phyloP scores from a whole-genome alignment of 2,113 vertebrate genomes.

The Opisthocomus hoazin region DNA sequence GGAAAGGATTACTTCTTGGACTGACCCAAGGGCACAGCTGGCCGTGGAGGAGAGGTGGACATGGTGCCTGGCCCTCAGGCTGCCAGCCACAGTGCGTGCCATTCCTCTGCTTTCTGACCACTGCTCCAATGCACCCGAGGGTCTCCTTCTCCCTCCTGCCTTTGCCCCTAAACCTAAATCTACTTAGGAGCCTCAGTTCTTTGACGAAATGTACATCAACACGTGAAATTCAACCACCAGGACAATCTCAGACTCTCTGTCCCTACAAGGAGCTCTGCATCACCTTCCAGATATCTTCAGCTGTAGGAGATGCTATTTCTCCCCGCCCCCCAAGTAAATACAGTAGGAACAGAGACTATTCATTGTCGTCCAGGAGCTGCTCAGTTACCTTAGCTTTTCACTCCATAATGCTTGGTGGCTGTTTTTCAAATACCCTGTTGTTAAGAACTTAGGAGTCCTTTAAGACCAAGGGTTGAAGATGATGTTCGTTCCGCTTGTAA shows the following conservation, averaged over 20 bases:
- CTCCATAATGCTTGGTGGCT: background rate
- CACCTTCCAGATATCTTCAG: background rate
- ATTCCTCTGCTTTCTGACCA: background rate
- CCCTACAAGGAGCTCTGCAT: background rate
- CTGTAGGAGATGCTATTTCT: background rate
- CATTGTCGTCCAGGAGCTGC: background rate
- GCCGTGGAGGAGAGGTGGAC: background rate
- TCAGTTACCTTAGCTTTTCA: background rate
- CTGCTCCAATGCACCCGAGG: fast-evolving
- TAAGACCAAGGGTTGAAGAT: background rate
- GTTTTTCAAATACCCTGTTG: background rate
- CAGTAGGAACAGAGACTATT: background rate
- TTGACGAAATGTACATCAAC: background rate
- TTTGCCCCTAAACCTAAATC: background rate
- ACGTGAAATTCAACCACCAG: background rate
- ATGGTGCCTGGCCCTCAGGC: background rate
- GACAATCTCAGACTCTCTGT: background rate
- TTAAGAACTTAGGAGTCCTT: background rate
- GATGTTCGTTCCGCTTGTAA: background rate
- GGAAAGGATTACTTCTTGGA: background rate
- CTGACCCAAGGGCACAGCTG: background rate
- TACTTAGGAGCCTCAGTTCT: background rate
- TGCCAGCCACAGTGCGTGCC: background rate
- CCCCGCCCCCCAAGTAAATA: background rate
- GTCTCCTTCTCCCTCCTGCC: background rate